Evolutionary conservation across 2,797 vertebrate species (phyloP).

Genomic region (Chelmon rostratus): DNA sequence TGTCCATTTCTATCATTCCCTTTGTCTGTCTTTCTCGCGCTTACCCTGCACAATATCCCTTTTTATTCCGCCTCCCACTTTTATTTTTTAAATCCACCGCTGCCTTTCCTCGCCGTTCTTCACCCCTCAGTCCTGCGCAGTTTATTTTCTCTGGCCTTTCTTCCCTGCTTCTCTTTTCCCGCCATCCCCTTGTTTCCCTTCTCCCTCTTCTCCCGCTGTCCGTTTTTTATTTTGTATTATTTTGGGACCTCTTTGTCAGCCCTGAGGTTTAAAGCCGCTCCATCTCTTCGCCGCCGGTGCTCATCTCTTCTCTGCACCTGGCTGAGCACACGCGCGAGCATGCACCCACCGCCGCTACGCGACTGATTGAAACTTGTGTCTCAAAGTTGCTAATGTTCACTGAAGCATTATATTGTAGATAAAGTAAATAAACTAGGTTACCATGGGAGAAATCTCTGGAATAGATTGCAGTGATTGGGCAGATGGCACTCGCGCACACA

Average conservation of each 20-base stretch:
- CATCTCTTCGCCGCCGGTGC: conserved; percentile 62
- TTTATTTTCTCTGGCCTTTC: conserved; percentile 62
- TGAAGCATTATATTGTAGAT: conserved; percentile 98
- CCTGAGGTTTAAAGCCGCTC: conserved; percentile 58
- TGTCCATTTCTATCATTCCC: conserved; percentile 58
- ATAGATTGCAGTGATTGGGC: conserved; percentile 91
- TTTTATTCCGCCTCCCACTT: conserved; percentile 58
- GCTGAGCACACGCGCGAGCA: conserved; percentile 70
- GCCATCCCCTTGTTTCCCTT: conserved; percentile 44
- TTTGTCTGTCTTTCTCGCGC: conserved; percentile 50
- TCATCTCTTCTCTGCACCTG: conserved; percentile 79
- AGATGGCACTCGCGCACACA: conserved; percentile 84
- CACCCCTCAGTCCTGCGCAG: conserved; percentile 48
- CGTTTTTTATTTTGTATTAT: conserved; percentile 74
- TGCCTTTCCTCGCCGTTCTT: conserved; percentile 28
- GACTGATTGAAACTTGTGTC: conserved; percentile 94
- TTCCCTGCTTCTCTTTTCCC: conserved; percentile 50
- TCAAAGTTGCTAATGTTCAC: conserved; percentile 94
- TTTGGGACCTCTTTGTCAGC: conserved; percentile 73
- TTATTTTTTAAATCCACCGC: conserved; percentile 46
- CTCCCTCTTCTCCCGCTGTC: conserved; percentile 46
- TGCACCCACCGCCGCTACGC: conserved; percentile 75
- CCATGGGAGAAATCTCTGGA: conserved; percentile 92
- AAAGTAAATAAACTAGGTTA: conserved; percentile 98
- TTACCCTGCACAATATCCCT: conserved; percentile 35